These are phyloP conservation scores for Heterodera filipjevi DNA, from an alignment of 2,888 invertebrate genomes.

Conservation along the genomic window DNA sequence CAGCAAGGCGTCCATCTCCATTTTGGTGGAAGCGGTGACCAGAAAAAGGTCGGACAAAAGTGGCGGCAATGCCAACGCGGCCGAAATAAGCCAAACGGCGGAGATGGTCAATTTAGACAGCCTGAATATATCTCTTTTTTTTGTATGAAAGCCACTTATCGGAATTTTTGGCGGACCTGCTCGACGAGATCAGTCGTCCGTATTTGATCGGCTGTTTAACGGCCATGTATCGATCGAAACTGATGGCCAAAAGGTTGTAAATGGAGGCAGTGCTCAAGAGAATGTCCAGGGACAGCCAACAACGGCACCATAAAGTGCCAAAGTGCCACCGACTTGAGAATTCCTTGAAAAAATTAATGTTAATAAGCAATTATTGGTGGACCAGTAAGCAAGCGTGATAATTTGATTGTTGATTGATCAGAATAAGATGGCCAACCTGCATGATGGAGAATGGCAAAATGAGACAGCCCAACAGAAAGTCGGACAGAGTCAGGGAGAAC, in stretches of 20 bases:
- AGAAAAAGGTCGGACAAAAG: slow-evolving; percentile 71
- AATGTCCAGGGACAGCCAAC: slow-evolving; percentile 94
- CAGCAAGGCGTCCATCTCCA: slow-evolving; percentile 10
- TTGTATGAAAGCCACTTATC: not conserved
- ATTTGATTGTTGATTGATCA: not conserved
- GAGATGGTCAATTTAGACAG: slow-evolving; percentile 58
- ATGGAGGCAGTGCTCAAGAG: slow-evolving; percentile 98
- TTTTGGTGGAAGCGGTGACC: slow-evolving; percentile 9
- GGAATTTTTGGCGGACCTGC: slow-evolving; percentile 43
- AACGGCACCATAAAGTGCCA: slow-evolving; percentile 89
- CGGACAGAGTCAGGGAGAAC: slow-evolving; percentile 91
- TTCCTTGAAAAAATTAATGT: slow-evolving; percentile 51
- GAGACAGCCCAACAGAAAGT: slow-evolving; percentile 89
- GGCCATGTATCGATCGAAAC: slow-evolving; percentile 85
- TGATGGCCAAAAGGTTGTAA: slow-evolving; percentile 91
- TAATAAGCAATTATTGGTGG: not conserved
- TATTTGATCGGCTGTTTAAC: slow-evolving; percentile 93
- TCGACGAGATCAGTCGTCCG: slow-evolving; percentile 76
- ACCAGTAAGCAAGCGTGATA: too few relatives aligned
- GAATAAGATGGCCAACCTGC: slow-evolving; percentile 72
- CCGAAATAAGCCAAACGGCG: slow-evolving; percentile 86
- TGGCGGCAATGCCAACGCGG: slow-evolving; percentile 92
- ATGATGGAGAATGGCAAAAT: slow-evolving; percentile 94
- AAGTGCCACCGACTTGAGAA: slow-evolving; percentile 86
- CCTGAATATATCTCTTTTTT: too few relatives aligned